phyloP scores from a whole-genome alignment of 1,140 invertebrate species.

The Piezodorus guildinii region DNA sequence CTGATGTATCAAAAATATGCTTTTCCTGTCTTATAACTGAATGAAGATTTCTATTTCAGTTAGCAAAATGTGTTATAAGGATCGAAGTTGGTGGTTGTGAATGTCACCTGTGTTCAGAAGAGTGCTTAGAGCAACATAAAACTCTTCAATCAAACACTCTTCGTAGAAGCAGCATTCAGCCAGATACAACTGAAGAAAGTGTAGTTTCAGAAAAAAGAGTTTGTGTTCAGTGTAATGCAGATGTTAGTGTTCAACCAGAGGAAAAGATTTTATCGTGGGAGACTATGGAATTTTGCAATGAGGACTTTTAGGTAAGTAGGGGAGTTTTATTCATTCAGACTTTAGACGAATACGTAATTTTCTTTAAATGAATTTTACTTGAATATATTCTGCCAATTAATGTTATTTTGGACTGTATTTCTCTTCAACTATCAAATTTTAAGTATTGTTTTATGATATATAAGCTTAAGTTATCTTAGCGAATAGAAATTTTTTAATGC shows the following conservation, averaged over 20 bases:
- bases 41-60: constrained; percentile 11
- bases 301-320: constrained; percentile 56
- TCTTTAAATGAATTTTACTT: too few relatives aligned
- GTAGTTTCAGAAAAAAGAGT: constrained; percentile 29
- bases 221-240: constrained; percentile 41
- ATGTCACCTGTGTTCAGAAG: constrained; percentile 16
- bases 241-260: constrained; percentile 34
- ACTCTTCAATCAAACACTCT: constrained; percentile 2
- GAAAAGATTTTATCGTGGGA: constrained; percentile 72
- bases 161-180: background rate
- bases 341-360: too few relatives aligned
- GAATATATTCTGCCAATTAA: too few relatives aligned
- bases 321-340: too few relatives aligned
- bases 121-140: constrained; percentile 31
- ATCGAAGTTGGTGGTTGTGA: constrained; percentile 8
- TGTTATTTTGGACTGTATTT: too few relatives aligned
- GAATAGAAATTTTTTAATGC: too few relatives aligned
- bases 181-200: background rate
- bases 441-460: too few relatives aligned
- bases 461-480: too few relatives aligned
- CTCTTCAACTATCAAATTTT: too few relatives aligned
- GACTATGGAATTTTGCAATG: constrained; percentile 87
- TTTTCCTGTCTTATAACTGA: too few relatives aligned
- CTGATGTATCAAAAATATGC: too few relatives aligned
- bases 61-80: background rate